These are phyloP conservation scores for Mobula hypostoma DNA, from an alignment of 2,113 vertebrate genomes.

Conservation along the genomic window DNA sequence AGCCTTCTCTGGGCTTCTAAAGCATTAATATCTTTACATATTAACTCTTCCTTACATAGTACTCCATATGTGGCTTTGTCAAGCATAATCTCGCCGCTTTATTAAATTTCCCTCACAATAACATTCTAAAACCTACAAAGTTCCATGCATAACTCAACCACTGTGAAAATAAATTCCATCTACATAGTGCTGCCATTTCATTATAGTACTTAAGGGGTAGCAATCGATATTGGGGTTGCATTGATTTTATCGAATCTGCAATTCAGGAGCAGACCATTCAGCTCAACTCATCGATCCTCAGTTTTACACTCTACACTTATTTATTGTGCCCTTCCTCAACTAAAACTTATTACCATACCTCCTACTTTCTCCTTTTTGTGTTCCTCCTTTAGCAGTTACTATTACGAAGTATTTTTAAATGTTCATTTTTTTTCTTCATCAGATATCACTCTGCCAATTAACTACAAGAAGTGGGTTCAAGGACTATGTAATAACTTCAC, in stretches of 20 bases:
- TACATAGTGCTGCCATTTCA: neutral
- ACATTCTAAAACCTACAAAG: too few species aligned
- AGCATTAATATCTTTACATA: too few species aligned
- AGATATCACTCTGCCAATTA: slow-evolving; percentile 63
- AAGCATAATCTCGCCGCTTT: too few species aligned
- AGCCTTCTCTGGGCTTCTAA: too few species aligned
- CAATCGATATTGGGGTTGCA: neutral
- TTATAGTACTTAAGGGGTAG: neutral
- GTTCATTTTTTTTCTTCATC: slow-evolving; percentile 37
- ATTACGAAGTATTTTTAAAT: neutral
- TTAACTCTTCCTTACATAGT: too few species aligned
- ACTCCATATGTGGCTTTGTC: too few species aligned
- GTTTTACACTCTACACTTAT: neutral
- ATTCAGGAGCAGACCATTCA: neutral
- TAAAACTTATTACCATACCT: neutral
- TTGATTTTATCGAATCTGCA: neutral
- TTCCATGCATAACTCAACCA: neutral
- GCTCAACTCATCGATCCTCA: neutral
- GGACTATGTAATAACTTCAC: slow-evolving; percentile 75
- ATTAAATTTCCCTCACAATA: too few species aligned
- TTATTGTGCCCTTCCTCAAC: neutral
- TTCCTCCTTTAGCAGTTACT: neutral
- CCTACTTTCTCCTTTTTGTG: neutral
- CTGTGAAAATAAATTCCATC: neutral
- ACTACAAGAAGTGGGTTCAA: slow-evolving; percentile 56